phyloP scores from a whole-genome alignment of 1,140 invertebrate genomes.

The Lepidurus packardi region DNA sequence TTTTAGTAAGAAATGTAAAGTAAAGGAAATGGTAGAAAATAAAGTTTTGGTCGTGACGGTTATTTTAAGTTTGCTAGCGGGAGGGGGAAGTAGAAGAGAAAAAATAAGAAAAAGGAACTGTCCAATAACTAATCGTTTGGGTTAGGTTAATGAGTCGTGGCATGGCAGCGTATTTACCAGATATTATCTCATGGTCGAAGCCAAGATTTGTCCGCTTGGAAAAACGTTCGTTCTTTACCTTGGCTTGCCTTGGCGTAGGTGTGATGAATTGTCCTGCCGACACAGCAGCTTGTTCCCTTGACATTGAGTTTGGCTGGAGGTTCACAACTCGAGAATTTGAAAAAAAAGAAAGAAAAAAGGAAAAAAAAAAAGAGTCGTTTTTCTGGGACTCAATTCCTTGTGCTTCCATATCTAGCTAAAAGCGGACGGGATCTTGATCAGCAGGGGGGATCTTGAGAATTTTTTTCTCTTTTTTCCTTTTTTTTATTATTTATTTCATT shows the following conservation, averaged over 20 bases:
- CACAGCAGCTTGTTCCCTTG: background rate
- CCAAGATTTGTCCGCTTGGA: conserved; percentile 15
- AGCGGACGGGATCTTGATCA: background rate
- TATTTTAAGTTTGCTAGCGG: background rate
- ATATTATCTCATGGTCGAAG: background rate
- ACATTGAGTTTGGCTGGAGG: background rate
- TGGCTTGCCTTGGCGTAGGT: background rate
- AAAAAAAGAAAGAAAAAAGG: background rate
- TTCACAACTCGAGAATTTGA: background rate
- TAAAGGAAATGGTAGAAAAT: background rate
- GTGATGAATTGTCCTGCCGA: conserved; percentile 13
- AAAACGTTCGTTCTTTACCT: background rate
- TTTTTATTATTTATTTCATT: background rate
- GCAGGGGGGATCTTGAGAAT: background rate
- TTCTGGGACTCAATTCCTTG: background rate
- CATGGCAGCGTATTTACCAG: background rate
- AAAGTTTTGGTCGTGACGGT: background rate
- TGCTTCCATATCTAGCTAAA: background rate
- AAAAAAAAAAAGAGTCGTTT: background rate
- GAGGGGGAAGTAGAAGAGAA: background rate
- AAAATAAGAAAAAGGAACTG: background rate
- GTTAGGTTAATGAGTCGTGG: conserved; percentile 7
- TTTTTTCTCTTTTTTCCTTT: background rate
- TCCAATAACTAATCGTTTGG: background rate
- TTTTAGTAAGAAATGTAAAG: background rate